Evolutionary conservation across 2,888 invertebrate species (phyloP), one percentile per base, ranked within the genome.

Genomic region (Callosobruchus maculatus): DNA sequence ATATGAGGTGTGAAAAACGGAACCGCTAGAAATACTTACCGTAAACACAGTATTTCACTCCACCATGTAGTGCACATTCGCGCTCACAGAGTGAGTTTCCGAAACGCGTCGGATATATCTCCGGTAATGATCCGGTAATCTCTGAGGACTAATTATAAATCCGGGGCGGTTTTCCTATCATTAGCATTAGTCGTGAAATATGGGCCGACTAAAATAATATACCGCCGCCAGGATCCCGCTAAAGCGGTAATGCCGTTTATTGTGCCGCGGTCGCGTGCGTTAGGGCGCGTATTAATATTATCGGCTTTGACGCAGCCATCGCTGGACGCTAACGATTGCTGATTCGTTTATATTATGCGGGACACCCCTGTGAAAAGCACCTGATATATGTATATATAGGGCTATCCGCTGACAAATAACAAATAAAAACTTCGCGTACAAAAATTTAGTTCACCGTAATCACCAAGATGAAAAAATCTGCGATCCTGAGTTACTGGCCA

Each of bases 131-230:
- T 21, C 21, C 67, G 67, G 20, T 68, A 68, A 31, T 69, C 73
- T 49, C 73, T 18, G 69, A 71, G 73, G 73, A 71, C 71, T 73
- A 73, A 73, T 73, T 73, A 73, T 71, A 73, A 73, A 49, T 73
- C 73, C 69, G 67, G 66, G 31, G 71, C 73, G 30, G 71, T 73
- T n/a, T 67, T 49, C 68, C 31, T 68, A 67, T 73, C 73, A 73
- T 73, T 73, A 73, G 67, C 67, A 71, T 69, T 73, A 71, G 68
- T 22, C 49, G 73, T 71, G 71, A 73, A 71, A 71, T 71, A 73
- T 73, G 26, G 71, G 49, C 49, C 21, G 49, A 70, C 68, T 71
- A 69, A 73, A 71, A 71, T 66, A 71, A 73, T 22, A 49, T 49
- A 49, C 49, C 49, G 13, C 49, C 49, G 13, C 13, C 18, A 30